Conservation (phyloP, 2,797 vertebrate genomes). For the Eospalax fontanierii region DNA sequence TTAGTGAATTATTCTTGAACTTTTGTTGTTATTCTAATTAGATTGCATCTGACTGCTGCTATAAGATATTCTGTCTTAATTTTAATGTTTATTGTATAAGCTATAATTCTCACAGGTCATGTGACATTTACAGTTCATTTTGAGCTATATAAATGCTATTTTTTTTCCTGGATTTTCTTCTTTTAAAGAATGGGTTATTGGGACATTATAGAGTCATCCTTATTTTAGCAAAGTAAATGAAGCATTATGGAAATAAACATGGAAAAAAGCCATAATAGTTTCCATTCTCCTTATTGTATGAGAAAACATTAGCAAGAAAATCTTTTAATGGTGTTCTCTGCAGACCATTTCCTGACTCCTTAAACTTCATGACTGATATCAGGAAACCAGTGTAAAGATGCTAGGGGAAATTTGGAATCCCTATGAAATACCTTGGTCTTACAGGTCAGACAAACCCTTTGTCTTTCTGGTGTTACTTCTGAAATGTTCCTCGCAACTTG, state of each 20-base stretch:
- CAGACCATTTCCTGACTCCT: slow-evolving; percentile 29
- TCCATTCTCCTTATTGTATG: slow-evolving; percentile 47
- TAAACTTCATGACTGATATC: slow-evolving; percentile 63
- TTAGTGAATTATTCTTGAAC: slow-evolving; percentile 37
- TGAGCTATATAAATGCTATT: slow-evolving; percentile 46
- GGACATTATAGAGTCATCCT: slow-evolving; percentile 1
- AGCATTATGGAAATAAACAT: slow-evolving; percentile 44
- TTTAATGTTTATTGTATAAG: slow-evolving; percentile 46
- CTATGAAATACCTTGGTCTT: slow-evolving; percentile 36
- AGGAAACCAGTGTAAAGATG: slow-evolving; percentile 63
- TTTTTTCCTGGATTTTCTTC: background rate
- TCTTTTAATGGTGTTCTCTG: slow-evolving; percentile 42
- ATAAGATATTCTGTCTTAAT: slow-evolving; percentile 44
- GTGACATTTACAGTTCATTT: slow-evolving; percentile 17
- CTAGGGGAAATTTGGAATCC: slow-evolving; percentile 51
- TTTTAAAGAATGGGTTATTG: slow-evolving; percentile 34
- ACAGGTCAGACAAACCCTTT: slow-evolving; percentile 32
- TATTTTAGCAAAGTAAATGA: slow-evolving; percentile 66
- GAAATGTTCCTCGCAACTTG: slow-evolving; percentile 46
- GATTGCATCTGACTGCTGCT: slow-evolving; percentile 46
- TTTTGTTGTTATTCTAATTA: slow-evolving; percentile 32
- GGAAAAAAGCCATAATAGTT: slow-evolving; percentile 29
- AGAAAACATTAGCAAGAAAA: slow-evolving; percentile 66
- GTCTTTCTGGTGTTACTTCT: slow-evolving; percentile 47
- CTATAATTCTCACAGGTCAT: slow-evolving; percentile 12